Percentiles rank a stretch among this genome's conserved stretches.
Evolutionary conservation across 2,113 vertebrate genomes (phyloP).

Genomic region (Planiliza haematocheilus): DNA sequence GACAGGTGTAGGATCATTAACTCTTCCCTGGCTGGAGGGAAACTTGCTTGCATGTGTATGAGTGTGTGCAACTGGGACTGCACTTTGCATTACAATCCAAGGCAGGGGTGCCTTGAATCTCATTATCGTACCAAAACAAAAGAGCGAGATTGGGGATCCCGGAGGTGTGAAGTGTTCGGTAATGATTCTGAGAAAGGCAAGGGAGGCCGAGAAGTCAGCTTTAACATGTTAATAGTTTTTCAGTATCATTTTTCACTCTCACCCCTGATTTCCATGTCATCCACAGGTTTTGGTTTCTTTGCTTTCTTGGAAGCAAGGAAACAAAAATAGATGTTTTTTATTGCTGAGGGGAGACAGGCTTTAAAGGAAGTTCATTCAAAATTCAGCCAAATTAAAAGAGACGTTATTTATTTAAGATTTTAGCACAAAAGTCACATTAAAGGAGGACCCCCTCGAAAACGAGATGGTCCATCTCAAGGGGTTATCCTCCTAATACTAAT

Average conservation of each 20-base stretch:
- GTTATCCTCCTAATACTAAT: no score
- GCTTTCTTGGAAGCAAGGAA: conserved; percentile 9
- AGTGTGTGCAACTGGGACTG: conserved; percentile 7
- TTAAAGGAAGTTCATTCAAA: no score
- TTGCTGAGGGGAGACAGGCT: neutral
- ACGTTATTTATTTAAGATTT: no score
- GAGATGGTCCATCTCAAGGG: no score
- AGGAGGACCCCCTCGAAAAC: no score
- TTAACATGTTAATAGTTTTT: conserved; percentile 78
- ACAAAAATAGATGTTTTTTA: neutral
- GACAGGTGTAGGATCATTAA: conserved; percentile 83
- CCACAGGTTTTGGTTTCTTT: conserved; percentile 67
- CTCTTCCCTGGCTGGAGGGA: conserved; percentile 69
- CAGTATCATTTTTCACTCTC: conserved; percentile 65
- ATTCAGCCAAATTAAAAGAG: no score
- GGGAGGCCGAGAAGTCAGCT: conserved; percentile 40
- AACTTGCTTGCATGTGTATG: conserved; percentile 59
- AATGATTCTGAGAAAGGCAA: conserved; percentile 51
- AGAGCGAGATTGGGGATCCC: conserved; percentile 64
- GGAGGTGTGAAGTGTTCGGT: conserved; percentile 71
- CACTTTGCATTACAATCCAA: conserved; percentile 73
- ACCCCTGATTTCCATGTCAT: conserved; percentile 23
- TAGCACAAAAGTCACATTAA: no score
- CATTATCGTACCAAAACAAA: conserved; percentile 69
- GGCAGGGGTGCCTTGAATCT: conserved; percentile 38